Base-by-base conservation (phyloP, 1,140 invertebrate species). In the Drosophila insularis region DNA sequence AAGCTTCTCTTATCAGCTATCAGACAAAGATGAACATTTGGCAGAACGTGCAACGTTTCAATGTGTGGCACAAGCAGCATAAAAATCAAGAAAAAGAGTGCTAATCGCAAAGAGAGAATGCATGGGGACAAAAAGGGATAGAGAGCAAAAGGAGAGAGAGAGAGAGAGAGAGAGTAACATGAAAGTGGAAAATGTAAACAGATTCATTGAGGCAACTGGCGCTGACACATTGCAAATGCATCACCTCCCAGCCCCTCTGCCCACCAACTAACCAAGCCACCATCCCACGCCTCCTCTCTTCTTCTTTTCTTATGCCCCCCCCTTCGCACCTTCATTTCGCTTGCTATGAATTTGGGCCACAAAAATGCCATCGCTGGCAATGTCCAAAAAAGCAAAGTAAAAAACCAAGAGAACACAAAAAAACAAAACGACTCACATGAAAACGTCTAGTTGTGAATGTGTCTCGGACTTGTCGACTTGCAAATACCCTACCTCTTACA, bases 331-430 rank as follows among this genome's bases (percentile, higher is more conserved):
- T 11, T 17, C 8, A 10, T 23, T 23, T 35, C 31, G 2, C n/a
- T 31, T 80, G 68, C 63, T 67, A 65, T 75, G 81, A 80, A 85
- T 85, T 85, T 85, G 86, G 81, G 81, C 81, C 81, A 85, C 81
- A 85, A 85, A 85, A 85, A 85, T 86, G 81, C 81, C 81, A 87
- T 81, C 78, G 78, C 70, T 81, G 74, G 78, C 82, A 86, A 74
- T 85, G 81, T 86, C 71, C 81, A 86, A 86, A 86, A 71, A 43
- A 13, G 46, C 46, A 40, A 61, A 37, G 27, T 61, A 68, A 61
- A 61, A 78, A 68, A 54, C 21, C 53, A 59, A 85, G 27, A 27
- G 27, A 27, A 27, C 27, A 27, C 27, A 27, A 80, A 62, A 69
- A 80, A 40, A 80, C 71, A 85, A 64, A 46, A 40, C 78, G 1